These are phyloP conservation scores for Scrobipalpa costella DNA, from an alignment of 2,888 invertebrate genomes.

Conservation along the genomic window DNA sequence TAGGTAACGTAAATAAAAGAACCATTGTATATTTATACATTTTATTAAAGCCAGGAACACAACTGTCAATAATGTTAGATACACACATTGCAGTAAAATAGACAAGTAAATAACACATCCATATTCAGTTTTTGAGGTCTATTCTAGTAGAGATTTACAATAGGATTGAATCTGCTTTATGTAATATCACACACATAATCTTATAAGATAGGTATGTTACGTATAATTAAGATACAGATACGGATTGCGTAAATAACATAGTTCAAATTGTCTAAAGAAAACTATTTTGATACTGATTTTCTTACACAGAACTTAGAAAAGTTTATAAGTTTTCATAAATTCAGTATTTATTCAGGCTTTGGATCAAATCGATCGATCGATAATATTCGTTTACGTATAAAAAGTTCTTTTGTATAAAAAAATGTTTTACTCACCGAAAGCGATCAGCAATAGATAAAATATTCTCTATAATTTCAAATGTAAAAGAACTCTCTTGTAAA, in stretches of 20 bases:
- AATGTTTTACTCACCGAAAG: conserved; percentile 22
- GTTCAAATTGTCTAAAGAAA: not conserved
- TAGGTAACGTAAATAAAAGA: conserved; percentile 34
- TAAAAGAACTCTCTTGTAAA: conserved; percentile 42
- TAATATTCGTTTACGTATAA: conserved; percentile 23
- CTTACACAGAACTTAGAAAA: not conserved
- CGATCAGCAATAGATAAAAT: conserved; percentile 27
- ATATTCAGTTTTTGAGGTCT: conserved; percentile 28
- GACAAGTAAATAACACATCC: conserved; percentile 35
- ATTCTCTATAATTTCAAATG: conserved; percentile 25
- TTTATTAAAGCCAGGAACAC: conserved; percentile 78
- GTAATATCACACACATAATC: conserved; percentile 16
- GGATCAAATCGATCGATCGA: conserved; percentile 10
- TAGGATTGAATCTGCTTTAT: conserved; percentile 17
- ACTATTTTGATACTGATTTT: not conserved
- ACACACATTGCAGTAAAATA: conserved; percentile 44
- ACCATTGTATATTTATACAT: conserved; percentile 49
- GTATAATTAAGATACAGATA: not conserved
- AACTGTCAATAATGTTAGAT: conserved; percentile 58
- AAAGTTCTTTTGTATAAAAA: conserved; percentile 24
- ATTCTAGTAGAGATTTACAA: conserved; percentile 17
- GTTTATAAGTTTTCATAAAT: not conserved
- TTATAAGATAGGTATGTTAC: conserved; percentile 5
- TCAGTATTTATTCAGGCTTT: not conserved
- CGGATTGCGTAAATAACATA: not conserved